phyloP scores from a whole-genome alignment of 1,140 invertebrate species.

The Orchesella cincta region DNA sequence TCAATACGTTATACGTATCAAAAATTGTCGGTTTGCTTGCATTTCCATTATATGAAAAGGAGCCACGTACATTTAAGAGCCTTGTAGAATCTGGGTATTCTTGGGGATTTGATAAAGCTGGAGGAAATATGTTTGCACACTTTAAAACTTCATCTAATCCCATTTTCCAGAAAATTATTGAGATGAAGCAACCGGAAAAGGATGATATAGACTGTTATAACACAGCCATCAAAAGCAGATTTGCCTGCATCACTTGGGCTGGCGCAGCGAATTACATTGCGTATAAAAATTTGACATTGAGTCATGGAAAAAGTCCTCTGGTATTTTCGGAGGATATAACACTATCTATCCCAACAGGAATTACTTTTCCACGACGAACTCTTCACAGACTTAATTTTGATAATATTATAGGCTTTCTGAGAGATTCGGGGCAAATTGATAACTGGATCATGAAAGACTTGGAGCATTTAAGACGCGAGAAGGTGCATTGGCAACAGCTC shows the following conservation, averaged over 20 bases:
- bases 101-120: not conserved
- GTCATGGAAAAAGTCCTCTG: not conserved
- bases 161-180: not conserved
- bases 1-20: constrained; percentile 5
- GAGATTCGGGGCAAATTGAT: not conserved
- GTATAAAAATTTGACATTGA: constrained; percentile 3
- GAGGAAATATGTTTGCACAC: not conserved
- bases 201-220: not conserved
- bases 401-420: not conserved
- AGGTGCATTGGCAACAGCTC: not conserved
- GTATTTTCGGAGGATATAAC: not conserved
- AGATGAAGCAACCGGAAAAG: not conserved
- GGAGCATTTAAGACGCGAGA: not conserved
- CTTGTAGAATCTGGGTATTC: not conserved
- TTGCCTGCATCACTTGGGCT: constrained; percentile 11
- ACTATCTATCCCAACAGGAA: not conserved
- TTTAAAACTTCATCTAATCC: not conserved
- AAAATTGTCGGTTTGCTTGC: not conserved
- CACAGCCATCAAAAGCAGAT: not conserved
- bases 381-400: not conserved
- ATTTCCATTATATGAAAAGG: not conserved
- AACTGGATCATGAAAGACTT: not conserved
- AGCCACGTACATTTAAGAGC: not conserved
- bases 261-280: not conserved
- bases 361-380: not conserved